Evolutionary conservation across 2,888 invertebrate species (phyloP).

Genomic region (Torymus tubicola): DNA sequence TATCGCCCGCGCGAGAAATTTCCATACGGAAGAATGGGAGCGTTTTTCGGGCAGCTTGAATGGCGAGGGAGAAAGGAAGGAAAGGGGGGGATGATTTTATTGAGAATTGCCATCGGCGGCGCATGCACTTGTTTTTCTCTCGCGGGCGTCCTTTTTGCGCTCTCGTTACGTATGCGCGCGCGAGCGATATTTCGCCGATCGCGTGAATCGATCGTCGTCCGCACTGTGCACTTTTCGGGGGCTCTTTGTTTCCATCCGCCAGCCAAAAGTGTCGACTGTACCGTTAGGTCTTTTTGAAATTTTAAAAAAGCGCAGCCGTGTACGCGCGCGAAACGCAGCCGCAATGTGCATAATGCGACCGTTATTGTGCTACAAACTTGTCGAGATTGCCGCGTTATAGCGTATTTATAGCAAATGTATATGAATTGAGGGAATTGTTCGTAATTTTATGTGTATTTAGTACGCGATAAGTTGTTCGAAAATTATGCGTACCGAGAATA

Average conservation of each 20-base stretch:
- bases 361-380: slow-evolving; percentile 35
- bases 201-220: slow-evolving; percentile 34
- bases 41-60: slow-evolving; percentile 42
- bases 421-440: slow-evolving; percentile 4
- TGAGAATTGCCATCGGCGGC: slow-evolving; percentile 33
- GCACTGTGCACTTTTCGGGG: slow-evolving; percentile 11
- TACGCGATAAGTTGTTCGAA: not conserved
- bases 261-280: slow-evolving; percentile 3
- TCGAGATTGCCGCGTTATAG: not conserved
- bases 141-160: not conserved
- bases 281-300: slow-evolving; percentile 41
- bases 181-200: no score
- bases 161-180: slow-evolving; percentile 3
- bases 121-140: slow-evolving; percentile 23
- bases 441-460: slow-evolving; percentile 21
- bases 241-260: slow-evolving; percentile 34
- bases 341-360: slow-evolving; percentile 35
- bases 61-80: slow-evolving; percentile 19
- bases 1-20: slow-evolving; percentile 29
- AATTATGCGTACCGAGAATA: not conserved
- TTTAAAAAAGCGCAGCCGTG: slow-evolving; percentile 2
- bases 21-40: slow-evolving; percentile 57
- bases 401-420: not conserved
- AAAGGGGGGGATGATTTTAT: slow-evolving; percentile 53
- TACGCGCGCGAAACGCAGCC: not conserved